These are phyloP conservation scores for Lasiurus cinereus DNA, from an alignment of 2,113 vertebrate genomes.

Conservation along the genomic window DNA sequence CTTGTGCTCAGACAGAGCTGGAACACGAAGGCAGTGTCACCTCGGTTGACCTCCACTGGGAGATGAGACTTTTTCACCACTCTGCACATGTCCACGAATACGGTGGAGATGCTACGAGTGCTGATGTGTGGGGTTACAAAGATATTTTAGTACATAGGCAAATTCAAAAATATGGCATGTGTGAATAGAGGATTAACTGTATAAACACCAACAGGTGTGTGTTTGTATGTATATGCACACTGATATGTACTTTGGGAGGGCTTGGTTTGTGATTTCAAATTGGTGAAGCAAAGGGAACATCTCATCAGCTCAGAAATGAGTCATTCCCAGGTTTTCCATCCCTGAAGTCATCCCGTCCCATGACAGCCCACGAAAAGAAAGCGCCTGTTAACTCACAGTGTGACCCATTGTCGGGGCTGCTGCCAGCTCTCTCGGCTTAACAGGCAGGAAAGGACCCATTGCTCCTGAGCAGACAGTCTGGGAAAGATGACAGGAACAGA, in stretches of 20 bases:
- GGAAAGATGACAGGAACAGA: background rate
- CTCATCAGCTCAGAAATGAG: background rate
- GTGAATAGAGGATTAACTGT: background rate
- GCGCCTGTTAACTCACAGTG: background rate
- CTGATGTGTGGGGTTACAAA: background rate
- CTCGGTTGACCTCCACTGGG: background rate
- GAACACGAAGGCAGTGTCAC: background rate
- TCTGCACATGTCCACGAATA: fast-evolving
- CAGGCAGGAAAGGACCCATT: background rate
- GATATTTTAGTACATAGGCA: background rate
- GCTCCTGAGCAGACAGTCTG: background rate
- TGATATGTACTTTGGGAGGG: no score
- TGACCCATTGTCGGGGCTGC: background rate
- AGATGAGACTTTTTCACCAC: background rate
- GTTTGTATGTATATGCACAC: no score
- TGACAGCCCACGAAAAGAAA: background rate
- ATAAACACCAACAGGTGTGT: background rate
- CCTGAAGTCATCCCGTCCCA: background rate
- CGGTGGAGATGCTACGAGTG: background rate
- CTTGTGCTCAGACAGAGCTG: background rate
- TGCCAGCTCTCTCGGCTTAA: background rate
- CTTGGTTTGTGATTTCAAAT: background rate
- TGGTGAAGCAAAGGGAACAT: background rate
- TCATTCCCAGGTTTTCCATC: background rate
- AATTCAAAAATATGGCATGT: background rate